Evolutionary conservation across 2,797 vertebrate species (phyloP).

Genomic region (Menidia menidia): DNA sequence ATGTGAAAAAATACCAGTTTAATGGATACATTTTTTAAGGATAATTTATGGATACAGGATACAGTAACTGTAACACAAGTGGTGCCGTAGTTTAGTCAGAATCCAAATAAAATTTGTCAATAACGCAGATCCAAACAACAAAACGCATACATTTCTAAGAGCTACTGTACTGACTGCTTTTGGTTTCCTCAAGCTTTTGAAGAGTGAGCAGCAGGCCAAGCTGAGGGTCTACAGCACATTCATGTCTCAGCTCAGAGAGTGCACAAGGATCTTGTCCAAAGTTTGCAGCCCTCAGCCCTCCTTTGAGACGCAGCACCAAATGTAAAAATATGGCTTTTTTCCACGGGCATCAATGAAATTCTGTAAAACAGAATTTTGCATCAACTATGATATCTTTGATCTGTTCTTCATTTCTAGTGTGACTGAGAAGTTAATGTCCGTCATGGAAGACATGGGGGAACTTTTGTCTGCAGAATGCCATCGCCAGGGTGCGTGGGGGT

Average conservation of each 20-base stretch:
- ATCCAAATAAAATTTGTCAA: neutral
- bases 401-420: constrained; percentile 58
- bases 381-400: neutral
- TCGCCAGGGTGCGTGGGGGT: constrained; percentile 84
- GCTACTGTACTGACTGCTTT: neutral
- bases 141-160: neutral
- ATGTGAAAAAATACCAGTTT: neutral
- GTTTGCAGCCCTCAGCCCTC: constrained; percentile 43
- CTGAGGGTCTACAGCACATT: constrained; percentile 81
- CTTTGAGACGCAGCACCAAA: constrained; percentile 66
- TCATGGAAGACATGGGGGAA: constrained; percentile 81
- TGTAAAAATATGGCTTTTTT: constrained; percentile 55
- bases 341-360: neutral
- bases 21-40: neutral
- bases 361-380: neutral
- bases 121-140: neutral
- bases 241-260: constrained; percentile 74
- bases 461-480: constrained; percentile 82
- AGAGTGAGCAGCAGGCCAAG: constrained; percentile 79
- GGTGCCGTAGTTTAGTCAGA: neutral
- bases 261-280: constrained; percentile 72
- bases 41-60: neutral
- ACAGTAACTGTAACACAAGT: neutral
- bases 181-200: constrained; percentile 70
- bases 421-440: constrained; percentile 60